phyloP scores from a whole-genome alignment of 2,797 vertebrate genomes.

The Thripadectes ignobilis region DNA sequence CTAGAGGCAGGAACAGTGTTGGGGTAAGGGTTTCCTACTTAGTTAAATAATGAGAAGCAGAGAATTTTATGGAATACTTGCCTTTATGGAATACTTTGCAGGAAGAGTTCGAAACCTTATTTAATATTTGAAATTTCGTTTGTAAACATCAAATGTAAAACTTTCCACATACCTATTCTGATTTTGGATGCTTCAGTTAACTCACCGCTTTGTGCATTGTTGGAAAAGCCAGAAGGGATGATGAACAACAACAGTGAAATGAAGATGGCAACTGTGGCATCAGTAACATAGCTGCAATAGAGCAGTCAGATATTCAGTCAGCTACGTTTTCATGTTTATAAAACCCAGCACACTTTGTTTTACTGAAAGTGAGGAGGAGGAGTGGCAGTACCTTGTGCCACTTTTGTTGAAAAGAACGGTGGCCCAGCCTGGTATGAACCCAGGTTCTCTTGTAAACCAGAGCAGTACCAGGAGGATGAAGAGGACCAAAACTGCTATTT shows the following conservation, averaged over 20 bases:
- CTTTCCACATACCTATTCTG: fast-evolving
- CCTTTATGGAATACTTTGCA: neutral
- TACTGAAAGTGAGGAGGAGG: neutral
- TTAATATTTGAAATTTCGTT: neutral
- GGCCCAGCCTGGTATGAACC: conserved; percentile 92
- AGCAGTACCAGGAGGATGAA: conserved; percentile 85
- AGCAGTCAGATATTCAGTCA: neutral
- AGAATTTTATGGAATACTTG: neutral
- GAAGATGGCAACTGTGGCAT: conserved; percentile 83
- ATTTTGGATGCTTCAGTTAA: neutral
- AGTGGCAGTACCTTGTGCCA: conserved; percentile 48
- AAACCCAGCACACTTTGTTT: neutral
- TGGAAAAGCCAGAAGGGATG: conserved; percentile 76
- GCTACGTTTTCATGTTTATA: neutral
- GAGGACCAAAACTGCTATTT: conserved; percentile 78
- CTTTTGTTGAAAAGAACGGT: conserved; percentile 76
- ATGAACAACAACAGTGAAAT: conserved; percentile 77
- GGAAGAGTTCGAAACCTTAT: neutral
- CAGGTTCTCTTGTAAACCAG: conserved; percentile 94
- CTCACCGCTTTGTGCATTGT: conserved; percentile 34
- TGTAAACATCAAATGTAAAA: neutral
- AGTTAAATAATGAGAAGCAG: neutral
- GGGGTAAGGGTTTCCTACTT: neutral
- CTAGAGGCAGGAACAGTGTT: neutral
- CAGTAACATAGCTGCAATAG: conserved; percentile 77